Evolutionary conservation across 1,140 invertebrate species (phyloP).

Genomic region (Euglossa dilemma): DNA sequence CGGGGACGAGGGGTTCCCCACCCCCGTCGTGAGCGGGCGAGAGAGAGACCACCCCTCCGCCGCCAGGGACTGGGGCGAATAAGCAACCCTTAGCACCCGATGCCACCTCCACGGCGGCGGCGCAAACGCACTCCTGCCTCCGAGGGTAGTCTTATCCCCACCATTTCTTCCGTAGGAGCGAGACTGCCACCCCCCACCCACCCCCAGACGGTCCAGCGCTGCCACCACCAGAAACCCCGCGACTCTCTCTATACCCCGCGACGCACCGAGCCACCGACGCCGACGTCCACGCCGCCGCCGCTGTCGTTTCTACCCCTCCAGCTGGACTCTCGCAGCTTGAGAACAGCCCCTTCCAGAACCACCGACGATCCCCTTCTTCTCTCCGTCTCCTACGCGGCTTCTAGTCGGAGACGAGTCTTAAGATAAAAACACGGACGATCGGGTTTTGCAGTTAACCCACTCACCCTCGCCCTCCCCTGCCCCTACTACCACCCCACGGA

Average conservation of each 20-base stretch:
- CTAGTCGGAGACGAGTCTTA: conserved; percentile 74
- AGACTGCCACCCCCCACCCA: conserved; percentile 64
- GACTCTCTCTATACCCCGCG: conserved; percentile 45
- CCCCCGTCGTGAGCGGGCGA: conserved; percentile 67
- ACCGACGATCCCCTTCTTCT: conserved; percentile 56
- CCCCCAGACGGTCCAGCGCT: conserved; percentile 56
- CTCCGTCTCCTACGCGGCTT: conserved; percentile 53
- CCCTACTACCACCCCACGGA: conserved; percentile 51
- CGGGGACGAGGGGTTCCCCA: conserved; percentile 69
- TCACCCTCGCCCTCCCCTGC: conserved; percentile 61
- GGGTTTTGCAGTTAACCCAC: conserved; percentile 79
- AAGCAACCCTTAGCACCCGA: conserved; percentile 78
- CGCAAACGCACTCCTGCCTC: conserved; percentile 81
- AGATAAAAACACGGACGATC: conserved; percentile 82
- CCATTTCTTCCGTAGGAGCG: conserved; percentile 63
- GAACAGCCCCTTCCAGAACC: conserved; percentile 65
- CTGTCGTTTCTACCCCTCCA: conserved; percentile 67
- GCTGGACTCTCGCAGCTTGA: conserved; percentile 41
- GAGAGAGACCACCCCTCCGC: conserved; percentile 70
- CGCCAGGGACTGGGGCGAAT: conserved; percentile 69
- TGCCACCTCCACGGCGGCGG: conserved; percentile 79
- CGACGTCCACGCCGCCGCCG: conserved; percentile 42
- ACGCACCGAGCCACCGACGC: conserved; percentile 52
- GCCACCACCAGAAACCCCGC: conserved; percentile 61
- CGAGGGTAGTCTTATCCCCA: conserved; percentile 82